These are phyloP conservation scores for Gephyroberyx darwinii DNA, from an alignment of 2,797 vertebrate genomes.

Conservation along the genomic window DNA sequence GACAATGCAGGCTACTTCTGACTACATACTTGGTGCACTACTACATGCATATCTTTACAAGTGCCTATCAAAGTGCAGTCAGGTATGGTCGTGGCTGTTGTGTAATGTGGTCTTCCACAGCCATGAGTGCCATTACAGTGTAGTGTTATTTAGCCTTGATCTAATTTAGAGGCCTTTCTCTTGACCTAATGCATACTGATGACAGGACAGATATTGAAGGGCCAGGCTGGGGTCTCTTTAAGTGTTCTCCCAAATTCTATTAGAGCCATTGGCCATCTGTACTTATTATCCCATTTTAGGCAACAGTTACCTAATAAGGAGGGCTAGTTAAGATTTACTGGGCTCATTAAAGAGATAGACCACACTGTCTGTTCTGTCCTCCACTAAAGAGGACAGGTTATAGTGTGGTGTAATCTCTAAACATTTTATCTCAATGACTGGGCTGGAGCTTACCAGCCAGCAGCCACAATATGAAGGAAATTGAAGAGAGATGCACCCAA, in stretches of 20 bases:
- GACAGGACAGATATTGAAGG: constrained; percentile 64
- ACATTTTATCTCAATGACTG: constrained; percentile 42
- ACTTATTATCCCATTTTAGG: constrained; percentile 77
- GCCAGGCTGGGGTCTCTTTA: constrained; percentile 37
- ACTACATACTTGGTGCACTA: background rate
- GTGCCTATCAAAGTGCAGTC: constrained; percentile 40
- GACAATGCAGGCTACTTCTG: constrained; percentile 2
- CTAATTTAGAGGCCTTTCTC: constrained; percentile 64
- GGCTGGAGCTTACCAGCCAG: constrained; percentile 26
- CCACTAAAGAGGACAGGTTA: constrained; percentile 31
- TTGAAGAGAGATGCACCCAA: constrained; percentile 19
- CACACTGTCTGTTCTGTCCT: constrained; percentile 46
- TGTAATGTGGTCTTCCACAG: constrained; percentile 62
- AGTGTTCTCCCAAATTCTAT: constrained; percentile 74
- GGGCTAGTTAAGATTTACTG: constrained; percentile 77
- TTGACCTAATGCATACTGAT: constrained; percentile 78
- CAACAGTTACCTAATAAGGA: constrained; percentile 79
- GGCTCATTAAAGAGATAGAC: constrained; percentile 73
- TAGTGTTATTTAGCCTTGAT: constrained; percentile 73
- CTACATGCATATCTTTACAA: constrained; percentile 23
- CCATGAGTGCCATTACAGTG: constrained; percentile 64
- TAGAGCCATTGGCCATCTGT: constrained; percentile 74
- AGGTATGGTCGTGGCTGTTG: constrained; percentile 49
- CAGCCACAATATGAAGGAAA: constrained; percentile 19
- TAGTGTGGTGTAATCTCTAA: constrained; percentile 43